A percentile compares a stretch with the other conserved stretches of the same genome.
Evolutionary conservation across 1,140 invertebrate species (phyloP).

Genomic region (Caerostris darwini): DNA sequence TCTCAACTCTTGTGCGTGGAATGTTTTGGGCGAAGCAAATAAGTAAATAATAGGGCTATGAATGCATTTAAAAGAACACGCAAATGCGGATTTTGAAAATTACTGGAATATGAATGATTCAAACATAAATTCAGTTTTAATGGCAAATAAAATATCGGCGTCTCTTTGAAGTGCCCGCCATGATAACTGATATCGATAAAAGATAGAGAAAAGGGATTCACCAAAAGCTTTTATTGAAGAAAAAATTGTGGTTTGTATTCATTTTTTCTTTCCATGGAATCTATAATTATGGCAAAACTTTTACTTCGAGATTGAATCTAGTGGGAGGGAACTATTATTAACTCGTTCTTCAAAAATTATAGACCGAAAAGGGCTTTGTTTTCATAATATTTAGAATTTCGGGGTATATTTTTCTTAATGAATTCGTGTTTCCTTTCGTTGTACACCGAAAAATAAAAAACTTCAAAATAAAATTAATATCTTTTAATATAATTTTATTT

Average conservation of each 20-base stretch:
- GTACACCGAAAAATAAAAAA: background rate
- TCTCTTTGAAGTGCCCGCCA: slow-evolving; percentile 7
- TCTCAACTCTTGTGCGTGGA: background rate
- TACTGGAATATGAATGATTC: slow-evolving; percentile 13
- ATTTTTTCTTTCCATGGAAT: background rate
- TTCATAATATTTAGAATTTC: background rate
- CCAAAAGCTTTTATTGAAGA: background rate
- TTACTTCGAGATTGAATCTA: background rate
- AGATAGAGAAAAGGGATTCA: background rate
- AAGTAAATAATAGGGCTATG: background rate
- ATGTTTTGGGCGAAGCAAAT: background rate
- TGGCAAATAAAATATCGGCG: slow-evolving; percentile 13
- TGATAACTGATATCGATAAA: background rate
- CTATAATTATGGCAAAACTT: background rate
- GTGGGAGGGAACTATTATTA: background rate
- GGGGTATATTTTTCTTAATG: slow-evolving; percentile 14
- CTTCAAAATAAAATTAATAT: background rate
- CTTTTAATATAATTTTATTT: background rate
- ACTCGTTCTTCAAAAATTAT: background rate
- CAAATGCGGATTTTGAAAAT: background rate
- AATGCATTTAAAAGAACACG: background rate
- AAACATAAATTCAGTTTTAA: slow-evolving; percentile 26
- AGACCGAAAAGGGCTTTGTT: background rate
- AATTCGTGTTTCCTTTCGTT: background rate
- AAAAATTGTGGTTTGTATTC: background rate